Evolutionary conservation across 1,140 invertebrate species (phyloP).

Genomic region (Thereuonema tuberculata): DNA sequence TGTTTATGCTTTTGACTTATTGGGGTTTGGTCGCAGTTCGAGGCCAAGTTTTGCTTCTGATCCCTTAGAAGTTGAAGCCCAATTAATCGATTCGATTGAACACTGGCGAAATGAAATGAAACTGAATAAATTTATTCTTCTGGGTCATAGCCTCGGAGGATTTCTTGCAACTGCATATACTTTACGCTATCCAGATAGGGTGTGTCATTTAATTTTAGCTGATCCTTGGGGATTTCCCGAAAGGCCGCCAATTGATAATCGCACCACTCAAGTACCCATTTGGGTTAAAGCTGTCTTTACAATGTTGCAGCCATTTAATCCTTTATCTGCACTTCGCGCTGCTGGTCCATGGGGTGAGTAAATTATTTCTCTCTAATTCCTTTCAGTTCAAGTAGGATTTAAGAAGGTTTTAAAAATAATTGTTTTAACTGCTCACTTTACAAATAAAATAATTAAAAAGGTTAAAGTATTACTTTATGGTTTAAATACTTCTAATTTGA

Average conservation of each 20-base stretch:
- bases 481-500: too few species aligned
- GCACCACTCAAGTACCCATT: slow-evolving; percentile 48
- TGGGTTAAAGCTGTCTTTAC: slow-evolving; percentile 62
- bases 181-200: slow-evolving; percentile 62
- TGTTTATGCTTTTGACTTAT: slow-evolving; percentile 84
- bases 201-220: slow-evolving; percentile 79
- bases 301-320: slow-evolving; percentile 72
- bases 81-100: slow-evolving; percentile 84
- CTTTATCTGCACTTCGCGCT: slow-evolving; percentile 69
- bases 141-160: slow-evolving; percentile 92
- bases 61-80: slow-evolving; percentile 63
- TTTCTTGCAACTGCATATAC: slow-evolving; percentile 87
- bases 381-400: neutral
- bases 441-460: neutral
- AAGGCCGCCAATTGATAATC: slow-evolving; percentile 41
- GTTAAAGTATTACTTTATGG: neutral
- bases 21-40: slow-evolving; percentile 88
- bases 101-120: slow-evolving; percentile 85
- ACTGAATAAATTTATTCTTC: slow-evolving; percentile 69
- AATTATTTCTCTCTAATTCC: neutral
- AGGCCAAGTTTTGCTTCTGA: slow-evolving; percentile 67
- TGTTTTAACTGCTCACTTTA: neutral
- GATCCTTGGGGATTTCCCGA: slow-evolving; percentile 97
- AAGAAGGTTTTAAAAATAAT: neutral
- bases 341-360: slow-evolving; percentile 71